Conservation (phyloP, 2,888 invertebrate species). For the Isoperla grammatica region DNA sequence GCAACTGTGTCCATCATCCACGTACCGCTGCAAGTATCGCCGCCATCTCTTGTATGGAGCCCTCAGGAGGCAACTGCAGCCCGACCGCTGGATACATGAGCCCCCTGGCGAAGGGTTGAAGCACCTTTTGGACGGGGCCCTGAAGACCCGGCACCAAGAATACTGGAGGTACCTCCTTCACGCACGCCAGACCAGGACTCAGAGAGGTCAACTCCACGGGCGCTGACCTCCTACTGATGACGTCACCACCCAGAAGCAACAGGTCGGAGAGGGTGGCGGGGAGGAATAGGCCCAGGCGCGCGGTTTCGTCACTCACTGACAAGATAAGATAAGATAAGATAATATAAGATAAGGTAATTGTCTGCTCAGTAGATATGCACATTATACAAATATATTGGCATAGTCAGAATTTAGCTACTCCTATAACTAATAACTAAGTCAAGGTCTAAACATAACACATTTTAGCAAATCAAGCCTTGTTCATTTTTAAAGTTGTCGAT, state of each 20-base stretch:
- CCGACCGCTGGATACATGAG: conserved; percentile 16
- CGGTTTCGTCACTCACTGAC: conserved; percentile 4
- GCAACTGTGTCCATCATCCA: too few species aligned
- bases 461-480: too few species aligned
- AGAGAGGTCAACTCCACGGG: conserved; percentile 38
- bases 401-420: too few species aligned
- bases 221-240: conserved; percentile 9
- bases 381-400: too few species aligned
- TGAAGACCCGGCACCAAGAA: conserved; percentile 17
- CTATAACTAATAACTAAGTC: too few species aligned
- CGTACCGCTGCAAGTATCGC: conserved; percentile 4
- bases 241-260: conserved; percentile 19
- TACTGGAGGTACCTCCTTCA: conserved; percentile 28
- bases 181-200: conserved; percentile 41
- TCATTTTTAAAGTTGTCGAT: too few species aligned
- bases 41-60: conserved; percentile 9
- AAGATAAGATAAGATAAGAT: background rate
- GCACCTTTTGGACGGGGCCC: background rate
- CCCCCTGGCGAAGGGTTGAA: background rate
- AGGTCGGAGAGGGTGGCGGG: conserved; percentile 18
- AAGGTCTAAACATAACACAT: too few species aligned
- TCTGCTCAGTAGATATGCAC: too few species aligned
- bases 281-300: background rate
- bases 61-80: conserved; percentile 2
- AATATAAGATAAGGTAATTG: too few species aligned